These are phyloP conservation scores for Pelodytes ibericus DNA, from an alignment of 2,797 vertebrate species.

Conservation along the genomic window DNA sequence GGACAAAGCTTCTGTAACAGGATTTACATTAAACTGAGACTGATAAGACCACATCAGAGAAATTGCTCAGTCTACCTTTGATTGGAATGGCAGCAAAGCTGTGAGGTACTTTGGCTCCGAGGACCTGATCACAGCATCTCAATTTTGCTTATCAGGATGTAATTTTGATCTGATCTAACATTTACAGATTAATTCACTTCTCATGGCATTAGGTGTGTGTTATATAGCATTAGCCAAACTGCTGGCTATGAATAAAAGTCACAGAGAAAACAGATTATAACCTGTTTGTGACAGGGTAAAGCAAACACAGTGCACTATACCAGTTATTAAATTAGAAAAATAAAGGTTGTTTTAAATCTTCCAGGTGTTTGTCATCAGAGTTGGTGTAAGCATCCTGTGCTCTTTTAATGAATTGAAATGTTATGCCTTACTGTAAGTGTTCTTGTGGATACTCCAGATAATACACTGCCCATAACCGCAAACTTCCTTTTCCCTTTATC, in stretches of 20 bases:
- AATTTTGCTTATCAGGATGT: conserved; percentile 60
- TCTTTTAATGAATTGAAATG: too few relatives aligned
- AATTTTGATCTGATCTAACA: conserved; percentile 50
- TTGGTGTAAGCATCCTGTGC: not conserved
- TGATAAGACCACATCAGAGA: conserved; percentile 76
- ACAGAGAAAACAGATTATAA: conserved; percentile 21
- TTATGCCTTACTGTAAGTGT: too few relatives aligned
- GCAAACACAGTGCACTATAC: not conserved
- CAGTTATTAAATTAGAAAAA: not conserved
- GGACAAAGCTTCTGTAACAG: conserved; percentile 74
- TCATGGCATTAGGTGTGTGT: conserved; percentile 9
- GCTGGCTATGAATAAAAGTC: conserved; percentile 34
- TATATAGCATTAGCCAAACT: conserved; percentile 51
- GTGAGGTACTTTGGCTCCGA: conserved; percentile 57
- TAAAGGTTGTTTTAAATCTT: not conserved
- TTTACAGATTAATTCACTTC: conserved; percentile 55
- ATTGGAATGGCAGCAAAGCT: conserved; percentile 63
- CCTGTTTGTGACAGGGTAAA: conserved; percentile 2
- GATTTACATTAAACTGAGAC: conserved; percentile 75
- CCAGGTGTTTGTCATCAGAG: too few relatives aligned
- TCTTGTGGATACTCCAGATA: too few relatives aligned
- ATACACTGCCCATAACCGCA: too few relatives aligned
- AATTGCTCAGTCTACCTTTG: conserved; percentile 60
- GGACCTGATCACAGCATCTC: conserved; percentile 65
- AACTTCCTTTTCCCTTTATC: too few relatives aligned